Evolutionary conservation across 2,888 invertebrate genomes (phyloP).

Genomic region (Melanargia galathea): DNA sequence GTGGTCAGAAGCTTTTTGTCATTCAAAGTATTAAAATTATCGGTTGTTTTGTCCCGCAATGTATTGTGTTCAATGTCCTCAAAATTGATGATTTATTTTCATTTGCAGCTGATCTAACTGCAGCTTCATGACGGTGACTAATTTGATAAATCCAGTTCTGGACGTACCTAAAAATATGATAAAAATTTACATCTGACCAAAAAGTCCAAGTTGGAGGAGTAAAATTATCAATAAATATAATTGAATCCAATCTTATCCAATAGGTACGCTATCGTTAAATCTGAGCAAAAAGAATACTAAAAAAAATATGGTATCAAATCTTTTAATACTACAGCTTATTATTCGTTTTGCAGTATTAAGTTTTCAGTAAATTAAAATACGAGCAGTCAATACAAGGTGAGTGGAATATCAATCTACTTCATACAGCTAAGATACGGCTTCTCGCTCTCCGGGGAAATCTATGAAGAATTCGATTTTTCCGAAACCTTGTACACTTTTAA

Average conservation of each 20-base stretch:
- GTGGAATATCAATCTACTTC: slow-evolving; percentile 36
- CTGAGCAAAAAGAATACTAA: not conserved
- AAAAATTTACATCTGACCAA: not conserved
- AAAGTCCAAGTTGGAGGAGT: not conserved
- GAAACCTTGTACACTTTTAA: slow-evolving; percentile 22
- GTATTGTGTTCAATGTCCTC: slow-evolving; percentile 43
- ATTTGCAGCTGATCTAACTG: slow-evolving; percentile 43
- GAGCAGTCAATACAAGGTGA: slow-evolving; percentile 36
- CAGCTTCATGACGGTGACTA: not conserved
- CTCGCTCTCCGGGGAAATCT: slow-evolving; percentile 35
- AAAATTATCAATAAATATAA: too few relatives aligned
- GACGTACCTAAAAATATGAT: not conserved
- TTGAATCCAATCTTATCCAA: too few relatives aligned
- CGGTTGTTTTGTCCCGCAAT: slow-evolving; percentile 61
- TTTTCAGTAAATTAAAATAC: slow-evolving; percentile 5
- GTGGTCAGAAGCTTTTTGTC: slow-evolving; percentile 74
- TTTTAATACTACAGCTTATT: not conserved
- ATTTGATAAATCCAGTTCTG: not conserved
- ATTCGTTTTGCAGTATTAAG: not conserved
- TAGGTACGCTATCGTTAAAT: too few relatives aligned
- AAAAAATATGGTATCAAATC: not conserved
- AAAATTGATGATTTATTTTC: slow-evolving; percentile 51
- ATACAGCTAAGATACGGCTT: slow-evolving; percentile 25
- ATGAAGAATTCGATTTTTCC: slow-evolving; percentile 30
- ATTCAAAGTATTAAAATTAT: slow-evolving; percentile 72